Conservation (phyloP, 2,113 vertebrate species). For the Takifugu flavidus region DNA sequence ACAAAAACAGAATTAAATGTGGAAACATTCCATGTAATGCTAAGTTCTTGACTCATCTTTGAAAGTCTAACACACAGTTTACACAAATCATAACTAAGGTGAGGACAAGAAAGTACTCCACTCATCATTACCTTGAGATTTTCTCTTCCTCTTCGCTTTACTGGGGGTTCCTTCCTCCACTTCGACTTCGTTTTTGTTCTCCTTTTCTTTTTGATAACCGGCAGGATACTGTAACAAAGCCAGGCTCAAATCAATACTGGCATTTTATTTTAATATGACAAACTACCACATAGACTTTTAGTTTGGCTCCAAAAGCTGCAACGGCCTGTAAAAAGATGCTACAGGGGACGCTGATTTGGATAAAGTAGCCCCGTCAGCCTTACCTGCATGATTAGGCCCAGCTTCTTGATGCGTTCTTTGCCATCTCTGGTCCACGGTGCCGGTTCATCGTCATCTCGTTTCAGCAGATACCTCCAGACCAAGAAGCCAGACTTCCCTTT, state of each 20-base stretch:
- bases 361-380: not conserved
- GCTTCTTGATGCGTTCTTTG: constrained; percentile 90
- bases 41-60: too few relatives aligned
- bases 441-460: constrained; percentile 88
- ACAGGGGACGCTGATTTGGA: too few relatives aligned
- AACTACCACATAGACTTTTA: not conserved
- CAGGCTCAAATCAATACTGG: not conserved
- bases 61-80: too few relatives aligned
- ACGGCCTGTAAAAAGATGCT: too few relatives aligned
- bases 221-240: constrained; percentile 84
- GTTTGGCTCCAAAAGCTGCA: not conserved
- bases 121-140: constrained; percentile 75
- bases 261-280: not conserved
- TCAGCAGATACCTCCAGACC: constrained; percentile 92
- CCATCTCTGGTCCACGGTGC: constrained; percentile 95
- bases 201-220: constrained; percentile 93
- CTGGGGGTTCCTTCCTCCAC: constrained; percentile 67
- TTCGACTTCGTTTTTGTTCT: constrained; percentile 75
- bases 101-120: not conserved
- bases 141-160: constrained; percentile 87
- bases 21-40: too few relatives aligned
- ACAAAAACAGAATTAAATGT: too few relatives aligned
- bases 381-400: constrained; percentile 94
- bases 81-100: not conserved
- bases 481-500: constrained; percentile 95